These are phyloP conservation scores for Zaprionus ornatus DNA, from an alignment of 1,140 invertebrate species.

Conservation along the genomic window DNA sequence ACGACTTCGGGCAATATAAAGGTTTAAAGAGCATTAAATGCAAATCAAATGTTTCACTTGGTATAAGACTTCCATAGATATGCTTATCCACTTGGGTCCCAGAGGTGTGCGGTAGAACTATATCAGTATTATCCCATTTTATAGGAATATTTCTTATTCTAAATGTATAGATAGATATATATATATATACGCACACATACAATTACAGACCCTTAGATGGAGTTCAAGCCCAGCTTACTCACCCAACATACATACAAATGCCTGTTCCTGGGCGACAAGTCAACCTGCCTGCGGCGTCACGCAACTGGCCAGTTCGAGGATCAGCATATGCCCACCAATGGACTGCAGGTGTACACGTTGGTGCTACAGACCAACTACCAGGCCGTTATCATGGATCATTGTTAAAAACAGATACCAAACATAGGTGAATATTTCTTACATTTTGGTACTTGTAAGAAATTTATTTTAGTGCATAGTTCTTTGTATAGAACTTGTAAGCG, in stretches of 20 bases:
- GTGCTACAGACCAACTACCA: conserved; percentile 36
- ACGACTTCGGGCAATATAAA: too few relatives aligned
- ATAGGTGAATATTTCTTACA: too few relatives aligned
- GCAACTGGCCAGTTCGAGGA: conserved; percentile 24
- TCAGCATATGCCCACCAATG: conserved; percentile 14
- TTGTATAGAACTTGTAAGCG: not conserved
- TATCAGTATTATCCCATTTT: too few relatives aligned
- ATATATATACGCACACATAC: not conserved
- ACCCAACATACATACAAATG: conserved; percentile 19
- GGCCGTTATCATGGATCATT: not conserved
- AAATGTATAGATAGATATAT: not conserved
- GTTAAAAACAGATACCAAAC: too few relatives aligned
- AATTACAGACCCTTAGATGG: not conserved
- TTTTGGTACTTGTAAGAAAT: too few relatives aligned
- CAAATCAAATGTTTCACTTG: too few relatives aligned
- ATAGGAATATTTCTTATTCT: too few relatives aligned
- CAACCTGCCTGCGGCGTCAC: conserved; percentile 23
- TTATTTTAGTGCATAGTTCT: too few relatives aligned
- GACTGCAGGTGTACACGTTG: conserved; percentile 23
- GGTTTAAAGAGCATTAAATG: too few relatives aligned
- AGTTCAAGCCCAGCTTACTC: conserved; percentile 2
- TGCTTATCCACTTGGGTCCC: too few relatives aligned
- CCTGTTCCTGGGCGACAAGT: conserved; percentile 32
- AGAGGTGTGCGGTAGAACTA: too few relatives aligned
- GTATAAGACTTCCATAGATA: too few relatives aligned